Conservation (phyloP, 2,797 vertebrate genomes). For the Sciurus vulgaris region DNA sequence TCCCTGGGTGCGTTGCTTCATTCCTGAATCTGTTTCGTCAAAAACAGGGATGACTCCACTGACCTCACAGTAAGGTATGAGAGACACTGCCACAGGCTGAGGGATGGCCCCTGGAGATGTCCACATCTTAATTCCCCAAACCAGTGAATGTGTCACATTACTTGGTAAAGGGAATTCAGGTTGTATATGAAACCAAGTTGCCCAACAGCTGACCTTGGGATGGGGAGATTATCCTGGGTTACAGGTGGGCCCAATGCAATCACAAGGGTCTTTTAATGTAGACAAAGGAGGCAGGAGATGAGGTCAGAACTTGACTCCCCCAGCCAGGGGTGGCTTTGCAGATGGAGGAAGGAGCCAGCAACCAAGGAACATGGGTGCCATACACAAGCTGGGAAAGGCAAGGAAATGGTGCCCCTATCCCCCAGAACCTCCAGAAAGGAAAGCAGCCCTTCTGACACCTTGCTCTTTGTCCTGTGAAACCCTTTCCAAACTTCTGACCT, state of each 20-base stretch:
- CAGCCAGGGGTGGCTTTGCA: background rate
- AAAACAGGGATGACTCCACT: background rate
- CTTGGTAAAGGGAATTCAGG: background rate
- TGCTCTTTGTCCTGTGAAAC: background rate
- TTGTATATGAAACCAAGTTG: background rate
- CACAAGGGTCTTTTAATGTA: background rate
- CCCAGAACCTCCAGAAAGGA: background rate
- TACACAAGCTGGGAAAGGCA: background rate
- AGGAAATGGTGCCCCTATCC: background rate
- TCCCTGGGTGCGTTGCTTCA: background rate
- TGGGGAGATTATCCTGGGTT: background rate
- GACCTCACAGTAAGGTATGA: background rate
- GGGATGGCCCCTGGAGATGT: background rate
- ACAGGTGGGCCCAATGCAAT: background rate
- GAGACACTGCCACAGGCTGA: background rate
- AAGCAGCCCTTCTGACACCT: background rate
- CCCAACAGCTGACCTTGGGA: background rate
- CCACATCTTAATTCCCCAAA: background rate
- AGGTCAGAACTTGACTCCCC: rapidly evolving
- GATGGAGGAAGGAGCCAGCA: background rate
- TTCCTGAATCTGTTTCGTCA: background rate
- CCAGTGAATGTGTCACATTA: background rate
- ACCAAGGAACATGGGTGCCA: rapidly evolving
- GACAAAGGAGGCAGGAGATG: background rate
- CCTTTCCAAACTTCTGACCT: background rate